phyloP scores from a whole-genome alignment of 2,888 invertebrate genomes.

The Chrysolina haemoptera region DNA sequence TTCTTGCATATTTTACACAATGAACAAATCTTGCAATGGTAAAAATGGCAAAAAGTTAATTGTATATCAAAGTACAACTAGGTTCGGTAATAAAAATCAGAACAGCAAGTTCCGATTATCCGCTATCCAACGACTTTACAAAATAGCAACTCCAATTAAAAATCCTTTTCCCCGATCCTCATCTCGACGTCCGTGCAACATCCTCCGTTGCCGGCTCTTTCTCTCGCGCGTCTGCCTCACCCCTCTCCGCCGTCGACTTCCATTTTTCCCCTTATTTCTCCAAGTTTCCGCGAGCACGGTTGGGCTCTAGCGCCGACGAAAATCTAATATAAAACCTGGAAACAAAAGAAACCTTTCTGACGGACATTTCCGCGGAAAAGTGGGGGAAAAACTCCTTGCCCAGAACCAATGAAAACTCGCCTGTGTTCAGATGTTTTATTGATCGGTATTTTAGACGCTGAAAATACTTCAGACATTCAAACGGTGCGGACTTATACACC shows the following conservation, averaged over 20 bases:
- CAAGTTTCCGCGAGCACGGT: constrained; percentile 49
- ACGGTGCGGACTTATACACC: constrained; percentile 59
- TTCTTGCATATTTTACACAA: no score
- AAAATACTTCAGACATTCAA: constrained; percentile 63
- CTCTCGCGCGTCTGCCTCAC: constrained; percentile 43
- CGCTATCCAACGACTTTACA: background rate
- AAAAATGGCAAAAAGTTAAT: no score
- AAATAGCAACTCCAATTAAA: background rate
- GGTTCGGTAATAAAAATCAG: no score
- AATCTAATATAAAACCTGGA: constrained; percentile 68
- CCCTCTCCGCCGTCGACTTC: constrained; percentile 33
- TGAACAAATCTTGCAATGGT: no score
- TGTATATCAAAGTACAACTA: no score
- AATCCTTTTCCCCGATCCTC: constrained; percentile 32
- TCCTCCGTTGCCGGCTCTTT: constrained; percentile 42
- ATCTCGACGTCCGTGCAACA: constrained; percentile 40
- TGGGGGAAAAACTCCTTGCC: constrained; percentile 69
- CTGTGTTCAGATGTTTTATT: constrained; percentile 69
- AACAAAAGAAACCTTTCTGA: constrained; percentile 69
- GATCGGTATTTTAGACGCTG: constrained; percentile 69
- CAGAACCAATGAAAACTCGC: constrained; percentile 67
- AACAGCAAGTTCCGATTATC: no score
- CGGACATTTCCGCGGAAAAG: constrained; percentile 67
- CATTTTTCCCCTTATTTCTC: constrained; percentile 53
- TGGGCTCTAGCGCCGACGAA: constrained; percentile 58